Evolutionary conservation across 1,140 invertebrate genomes (phyloP).

Genomic region (Apis dorsata): DNA sequence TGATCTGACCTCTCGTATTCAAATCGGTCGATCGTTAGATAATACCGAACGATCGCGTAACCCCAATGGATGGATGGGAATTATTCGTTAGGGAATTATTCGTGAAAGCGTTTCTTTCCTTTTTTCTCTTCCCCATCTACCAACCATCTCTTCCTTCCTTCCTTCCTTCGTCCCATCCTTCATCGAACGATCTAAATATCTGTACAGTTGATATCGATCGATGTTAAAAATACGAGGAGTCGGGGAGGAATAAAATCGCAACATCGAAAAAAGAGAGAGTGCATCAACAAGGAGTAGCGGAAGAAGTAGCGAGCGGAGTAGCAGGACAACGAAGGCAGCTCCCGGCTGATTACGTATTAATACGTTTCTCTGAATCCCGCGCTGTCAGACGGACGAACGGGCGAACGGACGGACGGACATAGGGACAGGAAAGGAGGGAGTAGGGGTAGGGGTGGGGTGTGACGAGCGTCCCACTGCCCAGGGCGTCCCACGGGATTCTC

Average conservation of each 20-base stretch:
- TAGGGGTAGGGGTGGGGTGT: not conserved
- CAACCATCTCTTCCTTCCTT: not conserved
- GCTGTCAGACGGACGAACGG: conserved; percentile 61
- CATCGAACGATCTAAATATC: too few species aligned
- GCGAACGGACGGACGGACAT: conserved; percentile 29
- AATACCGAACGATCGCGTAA: conserved; percentile 63
- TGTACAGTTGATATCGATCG: too few species aligned
- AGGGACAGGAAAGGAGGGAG: not conserved
- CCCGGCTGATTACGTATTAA: conserved; percentile 70
- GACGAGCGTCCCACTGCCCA: conserved; percentile 60
- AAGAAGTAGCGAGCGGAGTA: conserved; percentile 56
- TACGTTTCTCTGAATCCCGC: conserved; percentile 67
- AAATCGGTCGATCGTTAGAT: conserved; percentile 64
- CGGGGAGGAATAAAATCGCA: too few species aligned
- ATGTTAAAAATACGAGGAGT: too few species aligned
- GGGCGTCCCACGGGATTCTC: conserved; percentile 70
- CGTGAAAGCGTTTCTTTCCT: too few species aligned
- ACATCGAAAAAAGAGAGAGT: too few species aligned
- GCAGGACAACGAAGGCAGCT: conserved; percentile 55
- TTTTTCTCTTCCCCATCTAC: too few species aligned
- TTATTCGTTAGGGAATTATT: conserved; percentile 23
- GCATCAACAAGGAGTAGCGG: conserved; percentile 52
- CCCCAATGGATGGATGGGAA: conserved; percentile 10
- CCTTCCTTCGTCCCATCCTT: too few species aligned
- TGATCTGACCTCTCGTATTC: conserved; percentile 60